Conservation (phyloP, 2,888 invertebrate genomes). For the Dione juno region DNA sequence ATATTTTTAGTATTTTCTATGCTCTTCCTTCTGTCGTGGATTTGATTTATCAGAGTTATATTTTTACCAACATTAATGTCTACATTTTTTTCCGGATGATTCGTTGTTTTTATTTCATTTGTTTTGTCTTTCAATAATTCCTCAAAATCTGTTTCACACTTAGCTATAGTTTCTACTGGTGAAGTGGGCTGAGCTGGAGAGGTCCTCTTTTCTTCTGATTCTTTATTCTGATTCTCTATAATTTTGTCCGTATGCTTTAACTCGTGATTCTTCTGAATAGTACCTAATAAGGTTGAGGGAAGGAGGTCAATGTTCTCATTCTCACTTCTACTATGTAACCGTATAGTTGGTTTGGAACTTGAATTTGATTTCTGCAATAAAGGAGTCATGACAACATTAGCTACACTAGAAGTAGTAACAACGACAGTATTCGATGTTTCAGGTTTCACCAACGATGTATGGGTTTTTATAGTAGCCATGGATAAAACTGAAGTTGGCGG, state of each 20-base stretch:
- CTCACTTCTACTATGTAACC: constrained; percentile 61
- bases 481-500: constrained; percentile 67
- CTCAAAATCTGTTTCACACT: constrained; percentile 80
- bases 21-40: constrained; percentile 46
- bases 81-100: constrained; percentile 72
- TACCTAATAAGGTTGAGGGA: constrained; percentile 30
- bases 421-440: constrained; percentile 61
- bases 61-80: constrained; percentile 74
- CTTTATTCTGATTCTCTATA: constrained; percentile 48
- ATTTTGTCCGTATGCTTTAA: constrained; percentile 37
- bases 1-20: constrained; percentile 15
- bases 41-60: constrained; percentile 59
- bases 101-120: constrained; percentile 77
- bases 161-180: constrained; percentile 54
- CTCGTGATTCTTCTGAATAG: constrained; percentile 33
- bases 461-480: constrained; percentile 67
- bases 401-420: constrained; percentile 60
- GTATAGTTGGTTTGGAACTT: constrained; percentile 55
- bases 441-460: constrained; percentile 67
- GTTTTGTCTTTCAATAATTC: constrained; percentile 79
- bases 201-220: constrained; percentile 43
- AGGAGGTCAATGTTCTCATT: constrained; percentile 51
- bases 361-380: constrained; percentile 65
- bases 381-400: constrained; percentile 71
- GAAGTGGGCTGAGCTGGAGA: constrained; percentile 27